These are phyloP conservation scores for Melieria omissa DNA, from an alignment of 2,888 invertebrate species.

Conservation along the genomic window DNA sequence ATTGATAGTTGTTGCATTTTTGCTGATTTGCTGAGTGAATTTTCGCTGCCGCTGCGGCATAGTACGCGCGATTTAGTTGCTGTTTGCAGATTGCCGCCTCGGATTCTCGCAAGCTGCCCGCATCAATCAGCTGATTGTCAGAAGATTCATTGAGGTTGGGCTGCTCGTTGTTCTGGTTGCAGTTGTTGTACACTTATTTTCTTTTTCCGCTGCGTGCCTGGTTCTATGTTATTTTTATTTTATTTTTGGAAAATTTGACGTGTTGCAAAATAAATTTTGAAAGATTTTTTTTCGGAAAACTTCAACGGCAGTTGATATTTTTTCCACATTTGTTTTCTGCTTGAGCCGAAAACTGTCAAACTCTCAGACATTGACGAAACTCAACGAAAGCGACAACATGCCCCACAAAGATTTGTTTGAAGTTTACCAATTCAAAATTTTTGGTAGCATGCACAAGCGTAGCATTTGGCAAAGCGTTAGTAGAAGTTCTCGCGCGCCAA, in stretches of 20 bases:
- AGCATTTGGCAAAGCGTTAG: too few species aligned
- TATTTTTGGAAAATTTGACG: slow-evolving; percentile 16
- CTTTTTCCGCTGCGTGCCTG: not conserved
- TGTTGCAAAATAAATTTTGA: slow-evolving; percentile 21
- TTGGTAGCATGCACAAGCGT: too few species aligned
- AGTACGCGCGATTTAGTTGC: too few species aligned
- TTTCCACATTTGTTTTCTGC: too few species aligned
- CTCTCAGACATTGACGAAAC: too few species aligned
- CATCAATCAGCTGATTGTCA: not conserved
- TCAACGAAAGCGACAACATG: too few species aligned
- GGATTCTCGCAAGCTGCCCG: not conserved
- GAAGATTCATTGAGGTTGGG: too few species aligned
- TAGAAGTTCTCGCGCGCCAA: too few species aligned
- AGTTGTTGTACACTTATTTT: slow-evolving; percentile 1
- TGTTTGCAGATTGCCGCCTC: not conserved
- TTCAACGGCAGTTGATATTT: too few species aligned
- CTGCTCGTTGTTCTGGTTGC: not conserved
- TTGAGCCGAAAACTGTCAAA: too few species aligned
- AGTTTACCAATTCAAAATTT: too few species aligned
- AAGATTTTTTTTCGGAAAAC: slow-evolving; percentile 9
- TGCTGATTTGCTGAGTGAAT: slow-evolving; percentile 12
- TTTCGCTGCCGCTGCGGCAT: not conserved
- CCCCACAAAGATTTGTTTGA: too few species aligned
- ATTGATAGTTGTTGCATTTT: slow-evolving; percentile 8
- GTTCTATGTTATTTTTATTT: not conserved